Percentiles rank a stretch among this genome's conserved stretches.
phyloP scores from a whole-genome alignment of 2,113 vertebrate species.

The Mastomys coucha region DNA sequence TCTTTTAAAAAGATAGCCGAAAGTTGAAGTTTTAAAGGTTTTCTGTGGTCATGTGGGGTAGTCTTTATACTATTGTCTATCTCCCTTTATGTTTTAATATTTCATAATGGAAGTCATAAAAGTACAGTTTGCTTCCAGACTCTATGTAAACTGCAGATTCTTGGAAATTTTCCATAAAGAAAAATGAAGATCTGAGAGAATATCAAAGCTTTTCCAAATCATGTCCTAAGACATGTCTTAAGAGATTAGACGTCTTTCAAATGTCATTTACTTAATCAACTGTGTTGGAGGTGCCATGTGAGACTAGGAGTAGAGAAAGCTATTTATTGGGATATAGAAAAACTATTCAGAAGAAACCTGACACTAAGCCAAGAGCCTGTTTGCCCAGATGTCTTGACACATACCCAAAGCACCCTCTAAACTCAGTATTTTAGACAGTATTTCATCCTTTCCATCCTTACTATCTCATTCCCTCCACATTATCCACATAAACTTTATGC shows the following conservation, averaged over 20 bases:
- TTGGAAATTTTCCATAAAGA: conserved; percentile 43
- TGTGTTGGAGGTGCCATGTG: not conserved
- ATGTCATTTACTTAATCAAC: not conserved
- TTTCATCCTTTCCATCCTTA: not conserved
- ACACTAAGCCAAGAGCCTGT: not conserved
- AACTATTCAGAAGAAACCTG: not conserved
- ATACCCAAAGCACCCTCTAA: not conserved
- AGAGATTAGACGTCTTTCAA: conserved; percentile 19
- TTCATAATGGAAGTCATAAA: conserved; percentile 52
- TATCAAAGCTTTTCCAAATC: conserved; percentile 58
- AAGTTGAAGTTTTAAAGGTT: not conserved
- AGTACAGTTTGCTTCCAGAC: conserved; percentile 27
- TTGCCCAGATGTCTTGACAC: not conserved
- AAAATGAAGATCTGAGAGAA: conserved; percentile 43
- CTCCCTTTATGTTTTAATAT: conserved; percentile 50
- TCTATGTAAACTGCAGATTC: conserved; percentile 6
- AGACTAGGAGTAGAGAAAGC: not conserved
- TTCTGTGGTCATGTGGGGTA: not conserved
- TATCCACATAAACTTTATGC: not conserved
- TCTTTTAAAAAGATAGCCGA: not conserved
- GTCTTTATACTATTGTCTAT: not conserved
- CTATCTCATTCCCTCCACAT: not conserved
- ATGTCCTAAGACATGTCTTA: conserved; percentile 16
- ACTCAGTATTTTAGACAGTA: not conserved
- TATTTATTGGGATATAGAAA: not conserved